Conservation (phyloP, 1,140 invertebrate genomes). For the Trissolcus basalis region DNA sequence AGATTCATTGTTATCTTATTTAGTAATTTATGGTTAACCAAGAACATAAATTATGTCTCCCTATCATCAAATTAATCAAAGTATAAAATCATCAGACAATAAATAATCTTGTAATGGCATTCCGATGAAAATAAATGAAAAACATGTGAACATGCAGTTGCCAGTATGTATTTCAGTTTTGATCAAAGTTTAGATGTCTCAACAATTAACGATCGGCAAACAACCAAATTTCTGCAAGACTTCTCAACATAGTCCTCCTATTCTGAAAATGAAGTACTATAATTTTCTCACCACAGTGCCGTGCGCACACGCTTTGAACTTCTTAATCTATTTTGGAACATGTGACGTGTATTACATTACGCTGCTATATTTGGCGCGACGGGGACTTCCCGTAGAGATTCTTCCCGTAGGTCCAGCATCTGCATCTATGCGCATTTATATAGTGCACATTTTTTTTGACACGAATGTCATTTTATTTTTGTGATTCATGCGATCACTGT, state of each 20-base stretch:
- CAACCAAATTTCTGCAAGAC: constrained; percentile 26
- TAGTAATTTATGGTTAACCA: too few species aligned
- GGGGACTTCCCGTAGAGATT: constrained; percentile 56
- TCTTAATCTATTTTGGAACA: constrained; percentile 72
- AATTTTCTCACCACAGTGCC: constrained; percentile 61
- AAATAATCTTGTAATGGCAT: too few species aligned
- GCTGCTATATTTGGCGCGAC: constrained; percentile 72
- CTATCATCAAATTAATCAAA: too few species aligned
- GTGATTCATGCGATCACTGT: too few species aligned
- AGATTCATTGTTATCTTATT: too few species aligned
- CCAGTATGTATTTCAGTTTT: too few species aligned
- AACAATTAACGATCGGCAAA: background rate
- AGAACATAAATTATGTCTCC: too few species aligned
- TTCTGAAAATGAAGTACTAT: constrained; percentile 29
- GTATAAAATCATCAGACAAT: too few species aligned
- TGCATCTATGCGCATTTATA: constrained; percentile 6
- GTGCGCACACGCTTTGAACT: constrained; percentile 71
- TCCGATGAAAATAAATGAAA: too few species aligned
- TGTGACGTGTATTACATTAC: constrained; percentile 76
- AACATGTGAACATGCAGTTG: too few species aligned
- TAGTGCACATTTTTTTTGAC: background rate
- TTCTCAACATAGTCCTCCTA: background rate
- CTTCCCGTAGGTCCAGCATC: constrained; percentile 46
- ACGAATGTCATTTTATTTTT: background rate
- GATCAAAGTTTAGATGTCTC: background rate